phyloP scores from a whole-genome alignment of 2,113 vertebrate genomes.

The Alexandromys fortis region DNA sequence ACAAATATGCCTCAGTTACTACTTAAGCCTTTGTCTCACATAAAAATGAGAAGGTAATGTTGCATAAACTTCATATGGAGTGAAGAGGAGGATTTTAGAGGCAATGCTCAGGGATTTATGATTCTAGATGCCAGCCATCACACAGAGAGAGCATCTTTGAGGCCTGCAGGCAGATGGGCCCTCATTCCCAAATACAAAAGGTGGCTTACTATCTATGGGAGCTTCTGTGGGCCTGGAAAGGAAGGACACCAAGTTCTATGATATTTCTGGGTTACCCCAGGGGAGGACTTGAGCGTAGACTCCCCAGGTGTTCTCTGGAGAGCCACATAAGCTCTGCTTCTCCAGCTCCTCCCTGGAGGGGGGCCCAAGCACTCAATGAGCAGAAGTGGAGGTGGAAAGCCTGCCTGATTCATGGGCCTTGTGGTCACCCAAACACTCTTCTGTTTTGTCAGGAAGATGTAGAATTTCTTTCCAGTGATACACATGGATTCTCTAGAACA shows the following conservation, averaged over 20 bases:
- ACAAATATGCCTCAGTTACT: background rate
- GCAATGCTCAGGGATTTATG: background rate
- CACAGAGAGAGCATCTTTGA: background rate
- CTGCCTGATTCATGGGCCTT: constrained; percentile 40
- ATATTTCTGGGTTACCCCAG: background rate
- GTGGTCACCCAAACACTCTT: constrained; percentile 25
- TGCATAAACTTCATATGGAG: background rate
- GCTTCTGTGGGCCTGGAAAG: background rate
- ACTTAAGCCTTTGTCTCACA: background rate
- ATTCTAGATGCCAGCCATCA: background rate
- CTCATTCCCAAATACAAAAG: background rate
- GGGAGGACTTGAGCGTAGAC: background rate
- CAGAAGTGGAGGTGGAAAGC: background rate
- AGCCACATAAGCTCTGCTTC: background rate
- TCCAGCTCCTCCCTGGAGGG: background rate
- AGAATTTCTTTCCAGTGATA: constrained; percentile 69
- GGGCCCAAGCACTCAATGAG: background rate
- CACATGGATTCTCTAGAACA: constrained; percentile 21
- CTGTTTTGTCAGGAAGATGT: constrained; percentile 30
- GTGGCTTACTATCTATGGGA: background rate
- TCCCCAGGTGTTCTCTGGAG: background rate
- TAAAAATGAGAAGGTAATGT: background rate
- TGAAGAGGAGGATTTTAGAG: background rate
- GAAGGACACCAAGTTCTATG: background rate
- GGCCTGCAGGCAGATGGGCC: background rate